Conservation (phyloP, 2,888 invertebrate species). For the Mylabris sibirica region DNA sequence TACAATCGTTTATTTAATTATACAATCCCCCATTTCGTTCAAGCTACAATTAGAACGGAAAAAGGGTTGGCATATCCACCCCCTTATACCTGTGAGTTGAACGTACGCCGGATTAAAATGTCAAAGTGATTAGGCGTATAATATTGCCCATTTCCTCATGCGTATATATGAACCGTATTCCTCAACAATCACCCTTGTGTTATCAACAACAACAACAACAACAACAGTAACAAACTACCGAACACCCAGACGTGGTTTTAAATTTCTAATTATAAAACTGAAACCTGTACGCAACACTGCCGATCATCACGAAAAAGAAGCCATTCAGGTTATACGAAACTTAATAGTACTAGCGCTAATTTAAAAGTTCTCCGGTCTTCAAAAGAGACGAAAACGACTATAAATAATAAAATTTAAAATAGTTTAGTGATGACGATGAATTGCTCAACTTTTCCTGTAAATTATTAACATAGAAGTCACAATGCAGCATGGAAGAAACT, state of each 20-base stretch:
- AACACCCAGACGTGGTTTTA: constrained; percentile 19
- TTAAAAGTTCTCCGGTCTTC: not conserved
- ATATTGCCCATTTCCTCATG: constrained; percentile 28
- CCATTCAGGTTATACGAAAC: not conserved
- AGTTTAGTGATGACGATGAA: too few relatives aligned
- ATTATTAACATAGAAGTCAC: too few relatives aligned
- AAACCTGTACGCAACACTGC: constrained; percentile 18
- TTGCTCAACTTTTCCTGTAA: not conserved
- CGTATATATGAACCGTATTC: constrained; percentile 1
- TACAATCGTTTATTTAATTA: not conserved
- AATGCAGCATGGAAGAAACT: not conserved
- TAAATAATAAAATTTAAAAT: not conserved
- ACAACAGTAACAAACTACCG: not conserved
- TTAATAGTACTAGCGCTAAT: not conserved
- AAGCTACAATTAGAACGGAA: constrained; percentile 6
- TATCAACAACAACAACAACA: too few relatives aligned
- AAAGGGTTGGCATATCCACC: not conserved
- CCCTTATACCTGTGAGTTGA: constrained; percentile 9
- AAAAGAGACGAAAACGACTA: not conserved
- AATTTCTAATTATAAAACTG: constrained; percentile 34
- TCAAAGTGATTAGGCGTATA: constrained; percentile 40
- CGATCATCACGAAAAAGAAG: not conserved
- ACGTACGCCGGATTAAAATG: constrained; percentile 35
- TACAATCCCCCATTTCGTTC: not conserved
- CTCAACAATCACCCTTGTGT: not conserved